A percentile compares a stretch with the other conserved stretches of the same genome.
phyloP scores from a whole-genome alignment of 2,888 invertebrate genomes.

The Thyatira batis region DNA sequence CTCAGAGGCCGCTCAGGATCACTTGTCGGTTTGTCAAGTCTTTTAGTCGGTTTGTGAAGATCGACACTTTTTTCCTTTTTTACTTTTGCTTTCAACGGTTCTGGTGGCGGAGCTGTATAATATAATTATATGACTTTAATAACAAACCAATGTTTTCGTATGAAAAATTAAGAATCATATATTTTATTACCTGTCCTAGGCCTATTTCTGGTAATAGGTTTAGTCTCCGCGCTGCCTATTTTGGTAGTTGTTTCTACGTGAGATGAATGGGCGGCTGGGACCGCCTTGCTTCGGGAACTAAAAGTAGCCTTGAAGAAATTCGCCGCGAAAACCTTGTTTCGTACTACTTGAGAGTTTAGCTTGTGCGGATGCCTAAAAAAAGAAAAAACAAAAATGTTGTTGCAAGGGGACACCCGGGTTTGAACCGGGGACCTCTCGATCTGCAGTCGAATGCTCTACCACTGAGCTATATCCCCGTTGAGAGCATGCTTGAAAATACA shows the following conservation, averaged over 20 bases:
- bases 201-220: conserved; percentile 74
- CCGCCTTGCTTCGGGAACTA: conserved; percentile 75
- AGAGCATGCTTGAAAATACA: conserved; percentile 23
- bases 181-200: conserved; percentile 66
- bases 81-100: conserved; percentile 47
- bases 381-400: conserved; percentile 17
- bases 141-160: not conserved
- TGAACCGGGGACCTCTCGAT: conserved; percentile 82
- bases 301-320: conserved; percentile 77
- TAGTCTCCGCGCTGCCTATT: conserved; percentile 80
- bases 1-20: conserved; percentile 60
- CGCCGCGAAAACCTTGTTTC: conserved; percentile 58
- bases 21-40: conserved; percentile 41
- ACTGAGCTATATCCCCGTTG: conserved; percentile 78
- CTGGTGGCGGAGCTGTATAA: conserved; percentile 39
- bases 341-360: conserved; percentile 28
- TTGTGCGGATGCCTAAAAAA: conserved; percentile 48
- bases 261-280: conserved; percentile 51
- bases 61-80: conserved; percentile 40
- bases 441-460: conserved; percentile 82
- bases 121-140: conserved; percentile 11
- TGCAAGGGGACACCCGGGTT: conserved; percentile 79
- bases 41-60: conserved; percentile 46
- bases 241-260: conserved; percentile 64
- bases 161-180: not conserved